Conservation (phyloP, 2,888 invertebrate genomes). For the Scrobipalpa costella region DNA sequence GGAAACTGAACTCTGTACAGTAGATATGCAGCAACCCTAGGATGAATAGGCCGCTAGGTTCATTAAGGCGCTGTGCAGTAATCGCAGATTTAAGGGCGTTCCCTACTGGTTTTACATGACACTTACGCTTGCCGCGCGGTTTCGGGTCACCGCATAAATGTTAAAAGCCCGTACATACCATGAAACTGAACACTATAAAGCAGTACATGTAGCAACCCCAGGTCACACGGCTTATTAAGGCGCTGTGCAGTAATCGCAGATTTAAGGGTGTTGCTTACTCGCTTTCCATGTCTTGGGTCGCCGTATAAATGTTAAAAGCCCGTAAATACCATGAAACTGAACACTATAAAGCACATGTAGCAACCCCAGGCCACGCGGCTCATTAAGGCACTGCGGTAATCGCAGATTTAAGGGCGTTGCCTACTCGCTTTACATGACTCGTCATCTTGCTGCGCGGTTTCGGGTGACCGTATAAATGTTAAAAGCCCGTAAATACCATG, state of each 20-base stretch:
- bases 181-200: background rate
- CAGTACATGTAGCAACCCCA: slow-evolving; percentile 1
- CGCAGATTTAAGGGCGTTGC: slow-evolving; percentile 18
- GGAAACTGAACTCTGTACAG: background rate
- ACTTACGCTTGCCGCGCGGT: too few relatives aligned
- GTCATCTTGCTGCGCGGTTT: too few relatives aligned
- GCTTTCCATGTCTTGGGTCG: background rate
- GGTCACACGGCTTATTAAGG: slow-evolving; percentile 9
- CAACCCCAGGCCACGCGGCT: slow-evolving; percentile 8
- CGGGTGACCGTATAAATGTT: too few relatives aligned
- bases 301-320: too few relatives aligned
- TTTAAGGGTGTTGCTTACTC: slow-evolving; percentile 14
- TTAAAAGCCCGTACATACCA: too few relatives aligned
- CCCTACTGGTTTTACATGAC: background rate
- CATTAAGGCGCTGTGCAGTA: slow-evolving; percentile 4
- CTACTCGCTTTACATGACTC: background rate
- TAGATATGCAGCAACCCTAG: slow-evolving; percentile 4
- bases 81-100: slow-evolving; percentile 16
- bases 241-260: background rate
- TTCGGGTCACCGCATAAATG: too few relatives aligned
- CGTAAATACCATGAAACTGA: background rate
- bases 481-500: too few relatives aligned
- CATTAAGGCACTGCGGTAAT: background rate
- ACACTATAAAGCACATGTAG: background rate
- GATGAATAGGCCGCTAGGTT: background rate